Evolutionary conservation across 2,797 vertebrate species (phyloP).

Genomic region (Cephalopachus bancanus): DNA sequence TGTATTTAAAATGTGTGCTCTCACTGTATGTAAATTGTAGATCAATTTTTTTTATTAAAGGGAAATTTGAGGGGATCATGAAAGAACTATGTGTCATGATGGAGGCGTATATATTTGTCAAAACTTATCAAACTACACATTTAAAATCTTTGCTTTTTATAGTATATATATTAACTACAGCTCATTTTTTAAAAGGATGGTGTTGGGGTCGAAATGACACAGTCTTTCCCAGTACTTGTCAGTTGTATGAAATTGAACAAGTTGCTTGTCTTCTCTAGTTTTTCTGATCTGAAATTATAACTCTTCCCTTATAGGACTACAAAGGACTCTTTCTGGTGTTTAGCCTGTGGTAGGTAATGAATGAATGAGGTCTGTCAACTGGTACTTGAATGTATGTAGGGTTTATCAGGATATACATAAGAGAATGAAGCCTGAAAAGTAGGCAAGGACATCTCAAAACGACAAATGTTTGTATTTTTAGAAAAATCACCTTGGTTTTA

Average conservation of each 20-base stretch:
- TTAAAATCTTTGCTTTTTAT: slow-evolving; percentile 14
- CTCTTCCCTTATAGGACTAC: neutral
- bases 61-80: neutral
- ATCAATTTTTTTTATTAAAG: neutral
- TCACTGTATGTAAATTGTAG: neutral
- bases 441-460: slow-evolving; percentile 24
- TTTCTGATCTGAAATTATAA: slow-evolving; percentile 40
- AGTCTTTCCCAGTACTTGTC: neutral
- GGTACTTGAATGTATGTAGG: neutral
- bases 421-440: slow-evolving; percentile 26
- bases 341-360: neutral
- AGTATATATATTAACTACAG: neutral
- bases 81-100: neutral
- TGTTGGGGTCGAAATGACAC: neutral
- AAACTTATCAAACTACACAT: neutral
- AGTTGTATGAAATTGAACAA: neutral
- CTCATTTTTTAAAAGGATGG: neutral
- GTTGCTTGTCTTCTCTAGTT: neutral
- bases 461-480: neutral
- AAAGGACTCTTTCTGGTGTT: neutral
- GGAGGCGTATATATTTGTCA: neutral
- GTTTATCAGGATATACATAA: slow-evolving; percentile 35
- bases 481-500: slow-evolving; percentile 11
- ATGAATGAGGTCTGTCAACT: neutral
- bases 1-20: neutral